Conservation (phyloP, 1,140 invertebrate species). For the Leptonema lineaticorne region DNA sequence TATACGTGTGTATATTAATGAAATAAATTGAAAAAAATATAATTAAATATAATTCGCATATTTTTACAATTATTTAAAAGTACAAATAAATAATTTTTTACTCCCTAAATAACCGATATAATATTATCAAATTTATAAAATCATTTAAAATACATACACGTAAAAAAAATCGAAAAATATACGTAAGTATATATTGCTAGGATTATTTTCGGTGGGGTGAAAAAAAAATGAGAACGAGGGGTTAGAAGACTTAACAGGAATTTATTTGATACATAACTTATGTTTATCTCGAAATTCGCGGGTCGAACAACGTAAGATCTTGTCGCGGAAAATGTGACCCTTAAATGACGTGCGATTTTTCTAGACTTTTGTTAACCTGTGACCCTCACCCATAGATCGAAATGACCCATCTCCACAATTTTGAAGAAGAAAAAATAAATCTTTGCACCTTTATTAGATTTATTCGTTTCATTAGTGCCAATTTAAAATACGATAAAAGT, state of each 20-base stretch:
- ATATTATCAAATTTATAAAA: too few species aligned
- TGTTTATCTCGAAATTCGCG: background rate
- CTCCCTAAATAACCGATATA: too few species aligned
- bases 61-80: too few species aligned
- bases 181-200: background rate
- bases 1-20: too few species aligned
- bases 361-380: constrained; percentile 17
- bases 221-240: background rate
- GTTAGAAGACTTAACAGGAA: background rate
- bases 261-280: constrained; percentile 17
- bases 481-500: background rate
- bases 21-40: too few species aligned
- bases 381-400: background rate
- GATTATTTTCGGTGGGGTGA: background rate
- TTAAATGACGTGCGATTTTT: constrained; percentile 20
- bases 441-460: background rate
- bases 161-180: too few species aligned
- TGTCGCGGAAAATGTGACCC: constrained; percentile 1
- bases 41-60: too few species aligned
- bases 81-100: too few species aligned
- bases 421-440: background rate
- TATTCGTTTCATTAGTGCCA: background rate
- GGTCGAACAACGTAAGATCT: constrained; percentile 3
- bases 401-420: background rate
- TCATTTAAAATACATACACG: too few species aligned